A percentile compares a stretch with the other conserved stretches of the same genome.
These are phyloP conservation scores for Steinernema scapterisci DNA, from an alignment of 2,888 invertebrate genomes.

Conservation along the genomic window DNA sequence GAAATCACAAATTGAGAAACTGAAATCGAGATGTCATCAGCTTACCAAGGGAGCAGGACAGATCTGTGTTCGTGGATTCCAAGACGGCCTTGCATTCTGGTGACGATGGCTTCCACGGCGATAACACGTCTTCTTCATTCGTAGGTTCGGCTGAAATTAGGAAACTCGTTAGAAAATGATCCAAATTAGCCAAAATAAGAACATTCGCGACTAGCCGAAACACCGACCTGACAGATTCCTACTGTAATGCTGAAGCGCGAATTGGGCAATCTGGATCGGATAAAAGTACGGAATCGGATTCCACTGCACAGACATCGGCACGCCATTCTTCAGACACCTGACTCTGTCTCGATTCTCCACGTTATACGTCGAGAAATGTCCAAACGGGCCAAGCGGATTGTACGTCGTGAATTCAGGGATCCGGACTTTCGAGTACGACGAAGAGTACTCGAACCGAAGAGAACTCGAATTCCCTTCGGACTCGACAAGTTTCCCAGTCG, in stretches of 20 bases:
- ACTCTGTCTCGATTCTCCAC: conserved; percentile 94
- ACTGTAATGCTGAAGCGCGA: conserved; percentile 93
- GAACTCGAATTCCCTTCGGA: conserved; percentile 37
- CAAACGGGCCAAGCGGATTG: conserved; percentile 86
- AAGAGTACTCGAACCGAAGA: conserved; percentile 55
- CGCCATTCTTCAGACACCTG: conserved; percentile 84
- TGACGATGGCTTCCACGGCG: not conserved
- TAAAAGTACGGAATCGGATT: conserved; percentile 92
- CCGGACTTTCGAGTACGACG: conserved; percentile 58
- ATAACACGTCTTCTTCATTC: not conserved
- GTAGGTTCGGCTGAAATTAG: not conserved
- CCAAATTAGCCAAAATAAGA: too few species aligned
- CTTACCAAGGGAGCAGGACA: not conserved
- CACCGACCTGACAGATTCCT: conserved; percentile 72
- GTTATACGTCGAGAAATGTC: conserved; percentile 94
- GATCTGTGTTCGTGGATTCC: not conserved
- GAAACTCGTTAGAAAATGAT: too few species aligned
- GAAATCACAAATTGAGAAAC: not conserved
- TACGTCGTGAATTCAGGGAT: conserved; percentile 71
- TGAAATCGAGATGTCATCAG: not conserved
- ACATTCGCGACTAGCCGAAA: too few species aligned
- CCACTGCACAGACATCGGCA: conserved; percentile 96
- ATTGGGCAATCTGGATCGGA: conserved; percentile 97
- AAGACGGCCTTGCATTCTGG: conserved; percentile 3
- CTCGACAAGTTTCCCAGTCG: conserved; percentile 49